These are phyloP conservation scores for Spizaetus ornatus DNA, from an alignment of 2,113 vertebrate species.

Conservation along the genomic window DNA sequence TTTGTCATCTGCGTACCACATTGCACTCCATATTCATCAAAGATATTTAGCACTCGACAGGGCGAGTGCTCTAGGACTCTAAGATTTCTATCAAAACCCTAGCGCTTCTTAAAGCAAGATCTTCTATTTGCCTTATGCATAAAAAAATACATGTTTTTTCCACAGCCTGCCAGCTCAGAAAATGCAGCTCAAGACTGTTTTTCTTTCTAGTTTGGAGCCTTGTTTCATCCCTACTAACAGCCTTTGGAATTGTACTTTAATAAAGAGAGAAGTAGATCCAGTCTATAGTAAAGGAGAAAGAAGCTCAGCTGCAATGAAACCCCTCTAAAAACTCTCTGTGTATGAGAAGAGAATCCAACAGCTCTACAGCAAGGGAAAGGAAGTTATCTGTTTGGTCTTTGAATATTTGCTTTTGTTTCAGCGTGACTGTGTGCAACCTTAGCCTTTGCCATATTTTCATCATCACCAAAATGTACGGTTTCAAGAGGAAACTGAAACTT, in stretches of 20 bases:
- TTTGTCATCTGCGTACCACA: slow-evolving; percentile 37
- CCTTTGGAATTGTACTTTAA: not conserved
- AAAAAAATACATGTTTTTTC: not conserved
- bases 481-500: not conserved
- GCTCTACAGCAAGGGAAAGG: not conserved
- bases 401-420: not conserved
- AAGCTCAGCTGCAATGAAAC: not conserved
- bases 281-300: not conserved
- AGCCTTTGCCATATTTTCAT: not conserved
- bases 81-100: slow-evolving; percentile 27
- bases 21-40: slow-evolving; percentile 27
- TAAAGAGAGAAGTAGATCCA: not conserved
- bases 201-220: not conserved
- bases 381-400: not conserved
- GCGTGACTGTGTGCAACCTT: not conserved
- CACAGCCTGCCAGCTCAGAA: not conserved
- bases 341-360: not conserved
- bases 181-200: not conserved
- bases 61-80: not conserved
- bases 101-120: not conserved
- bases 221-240: not conserved
- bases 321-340: not conserved
- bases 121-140: not conserved
- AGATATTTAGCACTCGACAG: not conserved
- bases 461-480: not conserved